A percentile compares a stretch with the other conserved stretches of the same genome.
These are phyloP conservation scores for Drosophila pectinifera DNA, from an alignment of 1,140 invertebrate species.

Conservation along the genomic window DNA sequence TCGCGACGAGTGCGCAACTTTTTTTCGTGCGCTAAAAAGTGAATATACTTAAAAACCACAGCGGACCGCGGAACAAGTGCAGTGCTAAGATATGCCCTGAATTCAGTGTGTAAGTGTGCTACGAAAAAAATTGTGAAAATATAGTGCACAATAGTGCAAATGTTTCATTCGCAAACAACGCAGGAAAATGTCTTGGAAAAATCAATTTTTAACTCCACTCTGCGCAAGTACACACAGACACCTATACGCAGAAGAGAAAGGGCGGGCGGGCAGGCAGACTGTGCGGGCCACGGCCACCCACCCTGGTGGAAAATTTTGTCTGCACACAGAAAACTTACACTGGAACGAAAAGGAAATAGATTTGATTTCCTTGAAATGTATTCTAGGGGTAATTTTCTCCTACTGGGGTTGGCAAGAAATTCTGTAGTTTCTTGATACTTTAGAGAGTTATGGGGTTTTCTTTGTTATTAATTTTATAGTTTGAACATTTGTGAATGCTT, in stretches of 20 bases:
- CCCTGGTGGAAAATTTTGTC: constrained; percentile 51
- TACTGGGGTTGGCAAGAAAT: too few relatives aligned
- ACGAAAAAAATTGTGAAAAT: constrained; percentile 6
- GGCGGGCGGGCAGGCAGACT: constrained; percentile 19
- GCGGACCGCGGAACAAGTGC: constrained; percentile 14
- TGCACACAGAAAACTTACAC: constrained; percentile 19
- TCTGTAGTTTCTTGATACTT: too few relatives aligned
- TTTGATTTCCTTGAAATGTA: too few relatives aligned
- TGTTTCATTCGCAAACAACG: constrained; percentile 59
- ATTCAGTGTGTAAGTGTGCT: constrained; percentile 32
- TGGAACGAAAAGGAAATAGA: background rate
- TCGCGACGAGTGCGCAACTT: constrained; percentile 48
- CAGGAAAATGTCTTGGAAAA: constrained; percentile 71
- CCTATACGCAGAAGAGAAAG: constrained; percentile 12
- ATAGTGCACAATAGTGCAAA: constrained; percentile 10
- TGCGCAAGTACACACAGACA: constrained; percentile 65
- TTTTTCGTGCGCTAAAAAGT: constrained; percentile 17
- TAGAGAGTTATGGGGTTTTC: too few relatives aligned
- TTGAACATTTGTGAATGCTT: too few relatives aligned
- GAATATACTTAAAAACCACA: constrained; percentile 1
- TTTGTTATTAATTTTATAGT: too few relatives aligned
- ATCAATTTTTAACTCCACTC: constrained; percentile 75
- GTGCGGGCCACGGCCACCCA: constrained; percentile 60
- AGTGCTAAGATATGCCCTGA: constrained; percentile 19
- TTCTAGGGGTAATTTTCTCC: too few relatives aligned